phyloP scores from a whole-genome alignment of 2,797 vertebrate genomes.

The Hypotaenidia philippensis region DNA sequence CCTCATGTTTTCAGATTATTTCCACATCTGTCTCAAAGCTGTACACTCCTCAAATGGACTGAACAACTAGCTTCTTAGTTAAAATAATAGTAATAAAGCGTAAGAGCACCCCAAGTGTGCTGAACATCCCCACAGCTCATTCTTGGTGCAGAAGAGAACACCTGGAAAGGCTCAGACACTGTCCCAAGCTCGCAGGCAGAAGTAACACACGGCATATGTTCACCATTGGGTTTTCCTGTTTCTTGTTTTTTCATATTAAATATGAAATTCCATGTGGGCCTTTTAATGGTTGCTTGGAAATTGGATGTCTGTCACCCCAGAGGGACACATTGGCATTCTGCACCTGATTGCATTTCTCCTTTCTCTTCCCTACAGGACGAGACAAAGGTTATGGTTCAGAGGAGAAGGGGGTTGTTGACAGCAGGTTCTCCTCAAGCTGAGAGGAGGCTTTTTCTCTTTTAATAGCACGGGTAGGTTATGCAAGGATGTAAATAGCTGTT shows the following conservation, averaged over 20 bases:
- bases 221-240: background rate
- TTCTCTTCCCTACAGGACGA: slow-evolving; percentile 58
- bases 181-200: background rate
- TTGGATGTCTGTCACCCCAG: slow-evolving; percentile 16
- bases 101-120: background rate
- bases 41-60: slow-evolving; percentile 8
- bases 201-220: background rate
- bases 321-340: slow-evolving; percentile 54
- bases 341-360: slow-evolving; percentile 78
- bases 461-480: background rate
- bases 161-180: slow-evolving; percentile 37
- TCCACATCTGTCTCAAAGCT: slow-evolving; percentile 43
- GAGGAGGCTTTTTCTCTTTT: background rate
- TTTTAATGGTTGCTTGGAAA: slow-evolving; percentile 74
- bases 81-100: slow-evolving; percentile 29
- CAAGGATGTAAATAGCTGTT: background rate
- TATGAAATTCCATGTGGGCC: slow-evolving; percentile 66
- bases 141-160: background rate
- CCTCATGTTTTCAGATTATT: slow-evolving; percentile 39
- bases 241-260: slow-evolving; percentile 71
- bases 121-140: background rate
- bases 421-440: slow-evolving; percentile 63
- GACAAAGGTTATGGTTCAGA: slow-evolving; percentile 73
- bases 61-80: slow-evolving; percentile 16
- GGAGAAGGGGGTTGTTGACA: slow-evolving; percentile 38